Base-by-base conservation (phyloP, 2,888 invertebrate genomes). In the Drosophila longiperda region DNA sequence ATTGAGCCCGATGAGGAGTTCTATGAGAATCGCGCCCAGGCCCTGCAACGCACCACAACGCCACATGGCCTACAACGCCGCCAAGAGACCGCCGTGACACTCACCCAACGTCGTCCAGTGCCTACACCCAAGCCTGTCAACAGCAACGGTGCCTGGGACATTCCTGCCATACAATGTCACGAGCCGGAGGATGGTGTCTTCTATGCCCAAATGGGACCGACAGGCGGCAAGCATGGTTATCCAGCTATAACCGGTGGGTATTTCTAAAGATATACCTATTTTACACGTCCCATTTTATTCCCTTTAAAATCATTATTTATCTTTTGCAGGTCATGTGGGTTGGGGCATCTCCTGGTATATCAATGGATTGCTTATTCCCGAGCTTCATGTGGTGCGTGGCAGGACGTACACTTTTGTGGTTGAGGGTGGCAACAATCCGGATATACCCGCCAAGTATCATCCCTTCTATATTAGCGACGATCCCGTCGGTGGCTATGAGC, bases 321-420 rank as follows among this genome's bases (percentile, higher is more conserved):
- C 4, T 11, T 15, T n/a, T 82, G 36, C 84, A 97, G 98, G 98
- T 75, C 97, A 97, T 92, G 97, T 98, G 23, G 98, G 98, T 40
- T 98, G 98, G 98, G 98, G 98, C 34, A 96, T 98, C 75, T 96
- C 97, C 0, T 98, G 98, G 98, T 98, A 97, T 94, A 97, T 98
- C 91, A 98, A 98, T 93, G 98, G 98, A 0, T 94, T 98, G 3
- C 94, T 98, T 20, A 97, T 98, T 80, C 98, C 98, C 0, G 98
- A 97, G 94, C 96, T 98, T 82, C 96, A 97, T 91, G 96, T 98
- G 48, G 96, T 98, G 1, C 94, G 98, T 59, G 98, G 98, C 9
- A 96, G 95, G 92, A 96, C 96, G 20, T 98, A 98, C 92, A 97
- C 97, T 0, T 98, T 98, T 92, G 96, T 98, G 38, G 95, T 96